Percentiles rank a stretch among this genome's conserved stretches.
Conservation (phyloP, 2,888 invertebrate species). For the Petrolisthes cinctipes region DNA sequence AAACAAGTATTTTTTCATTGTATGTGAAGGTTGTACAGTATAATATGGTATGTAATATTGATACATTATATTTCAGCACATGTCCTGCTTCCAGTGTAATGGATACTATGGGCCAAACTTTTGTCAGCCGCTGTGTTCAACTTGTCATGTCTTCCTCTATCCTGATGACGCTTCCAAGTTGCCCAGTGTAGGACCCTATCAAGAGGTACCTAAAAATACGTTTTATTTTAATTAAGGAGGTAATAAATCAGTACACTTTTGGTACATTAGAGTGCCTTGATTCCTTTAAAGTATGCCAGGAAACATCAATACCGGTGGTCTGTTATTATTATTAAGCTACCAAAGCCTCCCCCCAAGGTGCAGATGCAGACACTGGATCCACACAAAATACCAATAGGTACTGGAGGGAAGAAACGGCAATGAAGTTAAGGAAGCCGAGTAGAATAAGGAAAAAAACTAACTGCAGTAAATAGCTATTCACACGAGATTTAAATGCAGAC, state of each 20-base stretch:
- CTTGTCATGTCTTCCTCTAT: slow-evolving; percentile 93
- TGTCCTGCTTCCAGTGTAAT: slow-evolving; percentile 78
- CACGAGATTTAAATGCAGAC: too few species aligned
- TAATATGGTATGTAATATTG: background rate
- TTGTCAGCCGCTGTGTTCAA: slow-evolving; percentile 90
- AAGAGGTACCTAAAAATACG: slow-evolving; percentile 34
- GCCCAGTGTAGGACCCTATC: slow-evolving; percentile 44
- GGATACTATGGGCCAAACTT: slow-evolving; percentile 94
- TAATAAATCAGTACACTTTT: background rate
- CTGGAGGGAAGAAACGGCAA: too few species aligned
- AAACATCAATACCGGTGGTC: background rate
- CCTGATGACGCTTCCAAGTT: slow-evolving; percentile 76
- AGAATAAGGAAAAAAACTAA: too few species aligned
- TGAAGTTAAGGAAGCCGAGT: background rate
- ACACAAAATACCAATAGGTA: too few species aligned
- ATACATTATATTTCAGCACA: slow-evolving; percentile 45
- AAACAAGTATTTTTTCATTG: too few species aligned
- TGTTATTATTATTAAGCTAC: background rate
- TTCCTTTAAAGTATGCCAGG: too few species aligned
- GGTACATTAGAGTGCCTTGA: too few species aligned
- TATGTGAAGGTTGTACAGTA: background rate
- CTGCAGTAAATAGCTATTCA: too few species aligned
- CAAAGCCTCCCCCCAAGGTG: too few species aligned
- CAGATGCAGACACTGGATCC: too few species aligned
- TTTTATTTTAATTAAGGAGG: slow-evolving; percentile 23